Conservation (phyloP, 2,113 vertebrate species). For the Taurulus bubalis region DNA sequence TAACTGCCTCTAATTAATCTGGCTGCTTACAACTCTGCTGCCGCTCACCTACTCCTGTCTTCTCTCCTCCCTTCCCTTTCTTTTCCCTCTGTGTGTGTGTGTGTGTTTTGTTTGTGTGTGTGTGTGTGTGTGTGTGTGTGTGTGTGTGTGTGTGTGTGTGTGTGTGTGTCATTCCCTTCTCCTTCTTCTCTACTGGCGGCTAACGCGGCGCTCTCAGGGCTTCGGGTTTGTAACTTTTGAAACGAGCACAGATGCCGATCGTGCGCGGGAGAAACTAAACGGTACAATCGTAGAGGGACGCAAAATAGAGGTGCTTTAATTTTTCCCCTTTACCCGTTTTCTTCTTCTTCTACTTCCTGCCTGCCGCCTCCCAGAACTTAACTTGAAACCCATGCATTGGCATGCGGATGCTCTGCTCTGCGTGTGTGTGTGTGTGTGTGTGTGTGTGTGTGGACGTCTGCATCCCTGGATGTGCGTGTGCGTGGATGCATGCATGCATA, state of each 20-base stretch:
- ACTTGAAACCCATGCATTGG: constrained; percentile 30
- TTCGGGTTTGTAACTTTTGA: constrained; percentile 98
- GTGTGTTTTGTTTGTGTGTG: no score
- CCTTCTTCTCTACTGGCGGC: constrained; percentile 52
- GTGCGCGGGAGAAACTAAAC: constrained; percentile 99
- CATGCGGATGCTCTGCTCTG: constrained; percentile 35
- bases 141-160: no score
- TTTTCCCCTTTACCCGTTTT: constrained; percentile 50
- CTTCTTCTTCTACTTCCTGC: constrained; percentile 47
- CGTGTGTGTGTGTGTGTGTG: constrained; percentile 34
- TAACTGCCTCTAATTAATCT: constrained; percentile 80
- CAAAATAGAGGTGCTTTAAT: constrained; percentile 97
- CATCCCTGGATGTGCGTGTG: constrained; percentile 24
- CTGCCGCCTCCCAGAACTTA: constrained; percentile 42
- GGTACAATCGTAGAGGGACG: constrained; percentile 99
- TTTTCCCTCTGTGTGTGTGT: no score
- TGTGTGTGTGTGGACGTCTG: constrained; percentile 13
- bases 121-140: no score
- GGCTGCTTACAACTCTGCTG: constrained; percentile 68
- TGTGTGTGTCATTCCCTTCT: no score
- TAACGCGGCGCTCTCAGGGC: constrained; percentile 78
- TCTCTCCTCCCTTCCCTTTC: constrained; percentile 55
- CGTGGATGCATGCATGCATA: constrained; percentile 61
- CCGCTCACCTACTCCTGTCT: constrained; percentile 68
- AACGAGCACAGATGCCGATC: constrained; percentile 98